phyloP scores from a whole-genome alignment of 1,140 invertebrate genomes.

The Gonioctena quinquepunctata region DNA sequence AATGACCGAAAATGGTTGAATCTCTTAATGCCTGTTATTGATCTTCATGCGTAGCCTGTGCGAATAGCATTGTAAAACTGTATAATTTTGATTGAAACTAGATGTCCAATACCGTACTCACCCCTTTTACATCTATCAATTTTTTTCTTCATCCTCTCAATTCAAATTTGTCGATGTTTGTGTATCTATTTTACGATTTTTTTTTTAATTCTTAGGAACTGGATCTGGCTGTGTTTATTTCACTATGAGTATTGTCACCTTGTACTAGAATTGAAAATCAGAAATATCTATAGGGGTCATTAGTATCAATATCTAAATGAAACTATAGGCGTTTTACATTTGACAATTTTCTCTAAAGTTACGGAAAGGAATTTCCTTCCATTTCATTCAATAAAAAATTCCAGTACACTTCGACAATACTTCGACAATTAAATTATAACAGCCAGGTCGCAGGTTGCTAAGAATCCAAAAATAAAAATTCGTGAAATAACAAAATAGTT shows the following conservation, averaged over 20 bases:
- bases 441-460: background rate
- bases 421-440: too few species aligned
- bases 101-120: too few species aligned
- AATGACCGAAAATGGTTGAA: too few species aligned
- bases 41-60: too few species aligned
- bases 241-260: background rate
- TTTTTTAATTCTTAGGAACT: background rate
- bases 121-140: too few species aligned
- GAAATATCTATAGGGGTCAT: background rate
- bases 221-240: background rate
- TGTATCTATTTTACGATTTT: too few species aligned
- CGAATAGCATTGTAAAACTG: too few species aligned
- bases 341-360: background rate
- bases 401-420: background rate
- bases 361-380: background rate
- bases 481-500: background rate
- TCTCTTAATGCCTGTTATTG: too few species aligned
- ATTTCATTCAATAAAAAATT: background rate
- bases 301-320: background rate
- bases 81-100: too few species aligned
- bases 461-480: background rate
- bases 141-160: too few species aligned
- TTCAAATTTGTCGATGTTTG: too few species aligned
- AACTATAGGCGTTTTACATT: background rate
- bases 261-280: background rate